Conservation (phyloP, 1,140 invertebrate species). For the Andrena cerasifolii region DNA sequence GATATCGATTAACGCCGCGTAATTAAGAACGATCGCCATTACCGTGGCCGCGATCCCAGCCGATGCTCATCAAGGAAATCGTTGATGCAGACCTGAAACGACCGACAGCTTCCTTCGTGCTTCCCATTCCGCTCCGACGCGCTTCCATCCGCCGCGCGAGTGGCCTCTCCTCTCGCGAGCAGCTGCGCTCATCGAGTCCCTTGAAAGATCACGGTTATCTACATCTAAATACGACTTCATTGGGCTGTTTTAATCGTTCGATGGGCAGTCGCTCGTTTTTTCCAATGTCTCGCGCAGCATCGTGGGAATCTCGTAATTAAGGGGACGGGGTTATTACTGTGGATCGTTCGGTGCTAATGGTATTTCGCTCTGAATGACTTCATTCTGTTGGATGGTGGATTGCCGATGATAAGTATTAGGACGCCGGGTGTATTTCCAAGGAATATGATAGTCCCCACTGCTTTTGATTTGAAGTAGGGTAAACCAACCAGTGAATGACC, state of each 20-base stretch:
- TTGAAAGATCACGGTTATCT: too few relatives aligned
- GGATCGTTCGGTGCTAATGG: background rate
- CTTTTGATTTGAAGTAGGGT: background rate
- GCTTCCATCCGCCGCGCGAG: too few relatives aligned
- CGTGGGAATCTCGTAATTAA: background rate
- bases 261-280: background rate
- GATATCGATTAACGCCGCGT: conserved; percentile 14
- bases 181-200: too few relatives aligned
- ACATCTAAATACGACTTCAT: too few relatives aligned
- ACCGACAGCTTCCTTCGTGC: background rate
- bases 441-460: too few relatives aligned
- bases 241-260: background rate
- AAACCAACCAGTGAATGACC: too few relatives aligned
- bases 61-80: background rate
- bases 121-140: too few relatives aligned
- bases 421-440: too few relatives aligned
- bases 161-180: too few relatives aligned
- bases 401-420: too few relatives aligned
- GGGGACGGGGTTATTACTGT: background rate
- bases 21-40: conserved; percentile 1
- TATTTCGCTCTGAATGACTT: background rate
- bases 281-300: background rate
- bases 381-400: background rate
- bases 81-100: background rate
- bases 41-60: background rate